These are phyloP conservation scores for Hylia prasina DNA, from an alignment of 2,113 vertebrate genomes.

Conservation along the genomic window DNA sequence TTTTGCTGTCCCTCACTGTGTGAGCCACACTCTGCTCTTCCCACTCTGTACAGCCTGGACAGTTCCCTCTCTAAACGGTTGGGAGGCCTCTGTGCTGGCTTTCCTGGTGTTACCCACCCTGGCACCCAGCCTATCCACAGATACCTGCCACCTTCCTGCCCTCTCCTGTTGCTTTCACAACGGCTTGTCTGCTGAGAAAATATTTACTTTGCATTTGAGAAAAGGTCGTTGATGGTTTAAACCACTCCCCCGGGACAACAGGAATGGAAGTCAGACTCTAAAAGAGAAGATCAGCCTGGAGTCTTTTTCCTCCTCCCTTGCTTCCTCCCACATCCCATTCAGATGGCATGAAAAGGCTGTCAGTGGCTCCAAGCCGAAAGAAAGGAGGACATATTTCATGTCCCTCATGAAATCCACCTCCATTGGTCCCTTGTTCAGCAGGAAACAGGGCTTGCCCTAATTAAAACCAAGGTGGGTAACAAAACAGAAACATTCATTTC, in stretches of 20 bases:
- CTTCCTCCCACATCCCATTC: neutral
- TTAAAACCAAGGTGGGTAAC: neutral
- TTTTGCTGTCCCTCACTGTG: neutral
- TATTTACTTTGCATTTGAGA: constrained; percentile 38
- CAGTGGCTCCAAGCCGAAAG: neutral
- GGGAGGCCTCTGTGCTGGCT: neutral
- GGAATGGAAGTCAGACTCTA: neutral
- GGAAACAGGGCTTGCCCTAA: constrained; percentile 18
- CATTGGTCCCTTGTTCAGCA: neutral
- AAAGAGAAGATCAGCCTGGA: neutral
- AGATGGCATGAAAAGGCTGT: neutral
- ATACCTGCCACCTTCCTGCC: neutral
- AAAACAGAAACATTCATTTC: constrained; percentile 58
- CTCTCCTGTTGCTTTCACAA: neutral
- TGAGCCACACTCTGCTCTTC: neutral
- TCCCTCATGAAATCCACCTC: neutral
- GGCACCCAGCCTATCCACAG: neutral
- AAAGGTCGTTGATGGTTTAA: constrained; percentile 11
- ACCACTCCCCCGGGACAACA: neutral
- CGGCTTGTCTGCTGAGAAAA: neutral
- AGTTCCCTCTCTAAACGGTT: neutral
- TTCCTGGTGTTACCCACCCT: neutral
- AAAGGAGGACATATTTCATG: neutral
- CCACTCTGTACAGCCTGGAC: neutral
- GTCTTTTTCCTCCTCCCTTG: neutral